Conservation (phyloP, 2,797 vertebrate genomes). For the Pseudochaenichthys georgianus region DNA sequence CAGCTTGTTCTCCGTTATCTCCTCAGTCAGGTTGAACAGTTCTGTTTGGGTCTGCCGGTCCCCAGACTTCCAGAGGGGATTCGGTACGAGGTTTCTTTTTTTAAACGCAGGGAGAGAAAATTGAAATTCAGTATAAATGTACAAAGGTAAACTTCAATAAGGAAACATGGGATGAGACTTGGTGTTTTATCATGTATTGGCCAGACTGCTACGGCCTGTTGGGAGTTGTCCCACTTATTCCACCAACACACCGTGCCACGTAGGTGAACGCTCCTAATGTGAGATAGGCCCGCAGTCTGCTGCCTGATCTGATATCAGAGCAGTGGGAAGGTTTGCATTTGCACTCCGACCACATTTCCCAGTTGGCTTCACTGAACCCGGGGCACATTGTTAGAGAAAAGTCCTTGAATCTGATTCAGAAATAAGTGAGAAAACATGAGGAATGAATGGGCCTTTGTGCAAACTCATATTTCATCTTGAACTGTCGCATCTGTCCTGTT, state of each 20-base stretch:
- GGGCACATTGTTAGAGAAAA: conserved; percentile 64
- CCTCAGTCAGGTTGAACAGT: conserved; percentile 60
- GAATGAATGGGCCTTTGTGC: conserved; percentile 69
- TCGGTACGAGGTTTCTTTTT: conserved; percentile 37
- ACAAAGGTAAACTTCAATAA: conserved; percentile 84
- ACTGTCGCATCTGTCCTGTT: conserved; percentile 68
- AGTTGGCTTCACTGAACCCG: conserved; percentile 64
- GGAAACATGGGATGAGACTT: conserved; percentile 64
- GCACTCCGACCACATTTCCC: conserved; percentile 78
- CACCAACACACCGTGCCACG: conserved; percentile 75
- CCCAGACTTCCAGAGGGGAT: conserved; percentile 52
- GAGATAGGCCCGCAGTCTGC: conserved; percentile 66
- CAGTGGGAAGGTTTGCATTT: conserved; percentile 72
- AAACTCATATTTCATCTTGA: conserved; percentile 73
- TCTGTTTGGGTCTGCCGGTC: conserved; percentile 53
- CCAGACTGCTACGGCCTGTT: conserved; percentile 75
- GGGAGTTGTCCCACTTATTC: conserved; percentile 85
- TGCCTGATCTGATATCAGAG: conserved; percentile 77
- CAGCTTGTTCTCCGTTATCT: conserved; percentile 67
- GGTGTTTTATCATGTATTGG: conserved; percentile 82
- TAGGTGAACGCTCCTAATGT: conserved; percentile 79
- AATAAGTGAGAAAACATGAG: conserved; percentile 67
- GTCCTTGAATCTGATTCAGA: conserved; percentile 72
- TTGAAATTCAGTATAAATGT: conserved; percentile 75
- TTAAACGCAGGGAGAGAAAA: conserved; percentile 65